These are phyloP conservation scores for Peromyscus attwateri DNA, from an alignment of 2,797 vertebrate species.

Conservation along the genomic window DNA sequence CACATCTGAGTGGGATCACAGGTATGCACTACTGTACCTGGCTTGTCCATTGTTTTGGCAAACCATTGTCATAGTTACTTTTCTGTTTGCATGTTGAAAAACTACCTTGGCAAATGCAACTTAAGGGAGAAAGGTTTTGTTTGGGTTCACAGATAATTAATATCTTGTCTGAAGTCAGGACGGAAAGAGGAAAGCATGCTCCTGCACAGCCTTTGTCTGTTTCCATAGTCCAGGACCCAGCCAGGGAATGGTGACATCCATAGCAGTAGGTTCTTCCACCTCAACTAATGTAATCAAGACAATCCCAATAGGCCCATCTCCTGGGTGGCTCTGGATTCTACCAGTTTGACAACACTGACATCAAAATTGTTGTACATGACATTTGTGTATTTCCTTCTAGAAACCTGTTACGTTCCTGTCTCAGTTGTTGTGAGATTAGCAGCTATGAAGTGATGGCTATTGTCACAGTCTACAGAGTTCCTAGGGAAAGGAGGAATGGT, in stretches of 20 bases:
- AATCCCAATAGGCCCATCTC: neutral
- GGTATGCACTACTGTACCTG: too few species aligned
- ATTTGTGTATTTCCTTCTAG: neutral
- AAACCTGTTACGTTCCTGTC: neutral
- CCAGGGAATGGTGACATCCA: neutral
- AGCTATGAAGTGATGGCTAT: neutral
- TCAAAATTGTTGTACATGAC: neutral
- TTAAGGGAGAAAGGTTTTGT: neutral
- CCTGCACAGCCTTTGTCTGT: neutral
- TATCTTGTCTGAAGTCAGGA: neutral
- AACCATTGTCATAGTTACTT: neutral
- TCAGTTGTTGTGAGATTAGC: neutral
- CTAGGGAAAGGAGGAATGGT: neutral
- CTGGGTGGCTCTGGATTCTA: neutral
- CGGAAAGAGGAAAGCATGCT: neutral
- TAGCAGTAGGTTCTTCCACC: neutral
- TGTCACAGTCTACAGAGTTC: neutral
- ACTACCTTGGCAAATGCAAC: neutral
- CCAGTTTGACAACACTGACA: neutral
- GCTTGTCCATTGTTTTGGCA: neutral
- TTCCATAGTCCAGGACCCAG: neutral
- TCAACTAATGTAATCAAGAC: neutral
- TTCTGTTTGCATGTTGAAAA: neutral
- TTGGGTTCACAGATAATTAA: neutral
- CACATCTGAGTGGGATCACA: neutral